These are phyloP conservation scores for Cataglyphis altisquamis DNA, from an alignment of 2,888 invertebrate species.

Conservation along the genomic window DNA sequence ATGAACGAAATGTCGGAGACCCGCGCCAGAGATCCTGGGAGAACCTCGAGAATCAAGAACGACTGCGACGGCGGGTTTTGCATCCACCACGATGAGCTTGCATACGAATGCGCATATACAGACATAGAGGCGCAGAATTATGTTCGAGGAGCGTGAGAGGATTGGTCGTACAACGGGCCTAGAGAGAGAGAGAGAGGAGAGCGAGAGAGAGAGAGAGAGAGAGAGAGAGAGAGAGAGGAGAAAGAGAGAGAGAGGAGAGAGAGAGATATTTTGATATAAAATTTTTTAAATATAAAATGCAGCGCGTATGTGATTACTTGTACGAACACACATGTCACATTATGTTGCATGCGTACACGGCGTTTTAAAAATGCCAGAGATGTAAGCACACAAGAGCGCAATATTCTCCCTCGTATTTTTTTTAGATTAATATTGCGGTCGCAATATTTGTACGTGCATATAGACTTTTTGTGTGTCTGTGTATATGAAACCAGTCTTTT, in stretches of 20 bases:
- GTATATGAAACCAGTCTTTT: background rate
- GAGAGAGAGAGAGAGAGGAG: background rate
- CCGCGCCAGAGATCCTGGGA: conserved; percentile 54
- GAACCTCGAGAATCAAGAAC: conserved; percentile 64
- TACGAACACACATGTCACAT: background rate
- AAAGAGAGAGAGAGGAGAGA: background rate
- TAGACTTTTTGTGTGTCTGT: background rate
- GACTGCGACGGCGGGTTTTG: conserved; percentile 29
- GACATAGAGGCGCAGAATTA: background rate
- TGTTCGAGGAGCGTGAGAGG: conserved; percentile 4
- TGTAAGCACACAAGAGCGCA: background rate
- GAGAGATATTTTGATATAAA: conserved; percentile 17
- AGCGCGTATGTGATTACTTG: conserved; percentile 16
- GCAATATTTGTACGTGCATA: conserved; percentile 7
- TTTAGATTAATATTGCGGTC: conserved; percentile 13
- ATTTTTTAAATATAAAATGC: conserved; percentile 40
- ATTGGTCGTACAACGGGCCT: background rate
- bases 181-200: background rate
- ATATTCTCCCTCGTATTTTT: background rate
- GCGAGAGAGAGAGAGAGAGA: background rate
- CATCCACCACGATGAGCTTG: conserved; percentile 35
- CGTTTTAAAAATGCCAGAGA: conserved; percentile 11
- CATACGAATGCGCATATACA: conserved; percentile 25
- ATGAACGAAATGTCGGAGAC: conserved; percentile 60
- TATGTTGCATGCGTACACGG: background rate